Evolutionary conservation across 1,140 invertebrate genomes (phyloP).

Genomic region (Cherax quadricarinatus): DNA sequence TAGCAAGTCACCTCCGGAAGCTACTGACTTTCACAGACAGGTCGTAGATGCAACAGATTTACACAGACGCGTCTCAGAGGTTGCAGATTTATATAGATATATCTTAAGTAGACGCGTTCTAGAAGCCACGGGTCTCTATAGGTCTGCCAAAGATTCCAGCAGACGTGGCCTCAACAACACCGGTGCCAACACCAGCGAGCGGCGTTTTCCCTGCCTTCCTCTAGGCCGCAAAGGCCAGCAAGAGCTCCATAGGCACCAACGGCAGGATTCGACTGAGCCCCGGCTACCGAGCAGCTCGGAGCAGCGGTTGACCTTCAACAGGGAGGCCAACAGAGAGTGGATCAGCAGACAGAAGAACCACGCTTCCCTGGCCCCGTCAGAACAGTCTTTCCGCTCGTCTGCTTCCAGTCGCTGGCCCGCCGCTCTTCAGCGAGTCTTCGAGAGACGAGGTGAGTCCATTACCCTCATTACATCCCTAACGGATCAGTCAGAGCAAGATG

Average conservation of each 20-base stretch:
- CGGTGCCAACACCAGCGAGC: too few species aligned
- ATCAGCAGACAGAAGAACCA: slow-evolving; percentile 28
- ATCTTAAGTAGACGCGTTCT: too few species aligned
- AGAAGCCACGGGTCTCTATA: too few species aligned
- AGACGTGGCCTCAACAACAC: background rate
- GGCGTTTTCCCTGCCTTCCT: background rate
- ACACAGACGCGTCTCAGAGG: background rate
- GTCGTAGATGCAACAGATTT: background rate
- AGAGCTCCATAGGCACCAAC: background rate
- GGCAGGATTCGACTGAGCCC: slow-evolving; percentile 22
- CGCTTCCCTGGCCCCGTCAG: slow-evolving; percentile 16
- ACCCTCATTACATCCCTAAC: background rate
- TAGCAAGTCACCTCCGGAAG: too few species aligned
- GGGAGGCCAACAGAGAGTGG: slow-evolving; percentile 16
- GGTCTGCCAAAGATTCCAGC: background rate
- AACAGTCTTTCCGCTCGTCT: slow-evolving; percentile 7
- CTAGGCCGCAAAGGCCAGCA: background rate
- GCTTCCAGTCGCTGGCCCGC: slow-evolving; percentile 24
- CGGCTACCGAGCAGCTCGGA: slow-evolving; percentile 6
- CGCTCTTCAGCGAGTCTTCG: slow-evolving; percentile 25
- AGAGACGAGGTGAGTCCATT: slow-evolving; percentile 25
- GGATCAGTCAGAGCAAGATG: background rate
- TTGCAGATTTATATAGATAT: background rate
- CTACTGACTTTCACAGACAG: background rate
- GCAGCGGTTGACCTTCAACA: background rate